A percentile compares a stretch with the other conserved stretches of the same genome.
These are phyloP conservation scores for Drosophila kurseongensis DNA, from an alignment of 1,140 invertebrate genomes.

Conservation along the genomic window DNA sequence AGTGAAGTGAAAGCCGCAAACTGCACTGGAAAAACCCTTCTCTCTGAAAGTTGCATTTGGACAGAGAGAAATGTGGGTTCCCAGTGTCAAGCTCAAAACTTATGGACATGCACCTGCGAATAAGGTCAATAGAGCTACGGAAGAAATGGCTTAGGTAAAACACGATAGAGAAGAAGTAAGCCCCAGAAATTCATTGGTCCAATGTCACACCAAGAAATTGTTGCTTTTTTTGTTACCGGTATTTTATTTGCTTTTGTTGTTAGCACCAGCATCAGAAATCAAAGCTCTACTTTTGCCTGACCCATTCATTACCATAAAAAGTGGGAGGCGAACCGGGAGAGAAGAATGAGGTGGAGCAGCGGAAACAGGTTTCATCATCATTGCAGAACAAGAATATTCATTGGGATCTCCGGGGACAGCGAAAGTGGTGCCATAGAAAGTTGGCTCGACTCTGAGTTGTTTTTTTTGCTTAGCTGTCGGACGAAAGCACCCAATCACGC, in stretches of 20 bases:
- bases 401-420: constrained; percentile 55
- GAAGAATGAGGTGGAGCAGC: background rate
- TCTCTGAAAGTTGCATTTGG: constrained; percentile 21
- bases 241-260: constrained; percentile 67
- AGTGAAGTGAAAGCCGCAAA: constrained; percentile 47
- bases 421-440: constrained; percentile 81
- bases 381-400: constrained; percentile 77
- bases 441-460: constrained; percentile 39
- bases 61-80: constrained; percentile 21
- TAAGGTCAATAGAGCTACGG: constrained; percentile 61
- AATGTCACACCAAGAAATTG: constrained; percentile 56
- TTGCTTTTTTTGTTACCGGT: constrained; percentile 20
- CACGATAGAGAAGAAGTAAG: constrained; percentile 17
- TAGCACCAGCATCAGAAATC: constrained; percentile 51
- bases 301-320: constrained; percentile 52
- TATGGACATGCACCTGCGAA: constrained; percentile 54
- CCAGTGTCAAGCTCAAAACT: constrained; percentile 33
- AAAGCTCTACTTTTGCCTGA: constrained; percentile 50
- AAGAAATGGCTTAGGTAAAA: constrained; percentile 38
- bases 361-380: constrained; percentile 46
- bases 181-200: constrained; percentile 37
- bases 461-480: constrained; percentile 27
- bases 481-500: constrained; percentile 10
- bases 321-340: constrained; percentile 6
- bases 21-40: constrained; percentile 23